Evolutionary conservation across 1,140 invertebrate species (phyloP), one percentile per base, ranked within the genome.

Genomic region (Drosophila malerkotliana): DNA sequence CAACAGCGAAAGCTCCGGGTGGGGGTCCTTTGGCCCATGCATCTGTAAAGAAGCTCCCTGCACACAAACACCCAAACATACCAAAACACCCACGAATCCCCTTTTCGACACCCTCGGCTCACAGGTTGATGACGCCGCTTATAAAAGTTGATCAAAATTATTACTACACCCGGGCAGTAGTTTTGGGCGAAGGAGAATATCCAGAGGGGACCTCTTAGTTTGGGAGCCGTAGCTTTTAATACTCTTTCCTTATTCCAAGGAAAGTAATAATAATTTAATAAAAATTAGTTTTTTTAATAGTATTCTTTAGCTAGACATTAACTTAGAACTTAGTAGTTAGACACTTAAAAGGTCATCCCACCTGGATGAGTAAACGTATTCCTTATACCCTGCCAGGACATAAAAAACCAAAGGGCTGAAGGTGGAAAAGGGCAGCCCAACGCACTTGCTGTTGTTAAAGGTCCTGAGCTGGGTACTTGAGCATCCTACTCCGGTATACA

Each of bases 71-170:
- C n/a, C 34, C 18, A 24, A n/a, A n/a, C 37, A 37, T 10, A 21
- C 7, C 14, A 28, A 14, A 24, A 41, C 41, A 37, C 30, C 41
- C 3, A 37, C 9, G 10, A 15, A 5, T 15, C 58, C 15, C 12
- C 41, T 8, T 44, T 44, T 44, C 10, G 18, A 10, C 26, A 48
- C 15, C 58, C 51, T 39, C 9, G n/a, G 3, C 49, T 28, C 49
- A 32, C 57, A 72, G 68, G 71, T 73, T 73, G 73, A 76, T 68
- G 73, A 76, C 39, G 60, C 34, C 54, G 74, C 83, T 75, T 81
- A 87, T 78, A 85, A 85, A 85, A 85, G 78, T 85, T 85, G 82
- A 85, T 85, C 82, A 87, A 87, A 85, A 87, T 85, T 85, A 85
- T 85, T 82, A 87, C 82, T 68, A 63, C 82, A 52, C 60, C 72